Evolutionary conservation across 1,140 invertebrate genomes (phyloP).

Genomic region (Coelopa frigida): DNA sequence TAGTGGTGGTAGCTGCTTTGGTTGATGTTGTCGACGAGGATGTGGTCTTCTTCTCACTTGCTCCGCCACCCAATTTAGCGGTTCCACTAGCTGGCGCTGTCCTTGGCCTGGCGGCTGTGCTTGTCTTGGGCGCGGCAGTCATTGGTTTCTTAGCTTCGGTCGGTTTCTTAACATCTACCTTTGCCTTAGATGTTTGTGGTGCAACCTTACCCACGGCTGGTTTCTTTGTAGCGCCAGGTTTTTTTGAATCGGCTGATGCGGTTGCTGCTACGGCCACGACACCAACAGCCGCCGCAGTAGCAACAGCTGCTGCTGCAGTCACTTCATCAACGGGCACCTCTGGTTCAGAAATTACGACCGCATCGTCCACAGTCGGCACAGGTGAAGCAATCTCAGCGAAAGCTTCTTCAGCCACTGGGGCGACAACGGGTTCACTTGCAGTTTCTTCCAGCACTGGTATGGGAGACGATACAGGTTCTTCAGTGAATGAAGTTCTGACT

Average conservation of each 20-base stretch:
- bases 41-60: slow-evolving; percentile 10
- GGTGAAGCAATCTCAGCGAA: slow-evolving; percentile 11
- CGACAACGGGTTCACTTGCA: no score
- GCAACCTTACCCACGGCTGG: slow-evolving; percentile 5
- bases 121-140: slow-evolving; percentile 5
- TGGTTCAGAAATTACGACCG: background rate
- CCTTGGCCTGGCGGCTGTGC: slow-evolving; percentile 26
- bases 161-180: slow-evolving; percentile 8
- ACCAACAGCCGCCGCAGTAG: slow-evolving; percentile 12
- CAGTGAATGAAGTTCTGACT: no score
- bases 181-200: slow-evolving; percentile 6
- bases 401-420: no score
- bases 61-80: background rate
- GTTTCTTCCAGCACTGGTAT: no score
- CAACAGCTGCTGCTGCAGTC: slow-evolving; percentile 14
- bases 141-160: slow-evolving; percentile 7
- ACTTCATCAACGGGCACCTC: slow-evolving; percentile 1
- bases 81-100: slow-evolving; percentile 21
- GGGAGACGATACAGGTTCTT: no score
- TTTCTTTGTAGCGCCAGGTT: slow-evolving; percentile 19
- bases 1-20: slow-evolving; percentile 14
- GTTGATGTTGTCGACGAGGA: slow-evolving; percentile 11
- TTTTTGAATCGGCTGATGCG: slow-evolving; percentile 19
- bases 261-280: slow-evolving; percentile 7
- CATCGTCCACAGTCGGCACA: slow-evolving; percentile 6